These are phyloP conservation scores for Pseudois nayaur DNA, from an alignment of 2,113 vertebrate species.

Conservation along the genomic window DNA sequence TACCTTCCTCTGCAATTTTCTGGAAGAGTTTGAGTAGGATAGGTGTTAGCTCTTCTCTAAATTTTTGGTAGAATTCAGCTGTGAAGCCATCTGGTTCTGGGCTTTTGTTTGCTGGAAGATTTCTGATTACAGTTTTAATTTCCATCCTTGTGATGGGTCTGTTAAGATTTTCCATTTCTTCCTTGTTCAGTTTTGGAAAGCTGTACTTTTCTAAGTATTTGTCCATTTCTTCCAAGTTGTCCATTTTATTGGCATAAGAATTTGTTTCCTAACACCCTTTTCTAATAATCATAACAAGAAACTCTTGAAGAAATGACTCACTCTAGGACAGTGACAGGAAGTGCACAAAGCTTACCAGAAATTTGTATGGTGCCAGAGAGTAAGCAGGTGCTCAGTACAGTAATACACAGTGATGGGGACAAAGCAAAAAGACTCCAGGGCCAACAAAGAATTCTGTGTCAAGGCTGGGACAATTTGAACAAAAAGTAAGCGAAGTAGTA, in stretches of 20 bases:
- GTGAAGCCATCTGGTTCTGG: too few species aligned
- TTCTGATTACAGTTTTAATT: too few species aligned
- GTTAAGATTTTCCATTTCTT: too few species aligned
- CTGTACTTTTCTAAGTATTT: too few species aligned
- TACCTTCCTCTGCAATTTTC: too few species aligned
- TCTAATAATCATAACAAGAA: not conserved
- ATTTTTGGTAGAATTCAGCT: too few species aligned
- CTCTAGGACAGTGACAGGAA: not conserved
- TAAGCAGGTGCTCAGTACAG: not conserved
- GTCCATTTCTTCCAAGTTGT: too few species aligned
- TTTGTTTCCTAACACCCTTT: not conserved
- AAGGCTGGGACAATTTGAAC: not conserved
- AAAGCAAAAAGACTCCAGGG: not conserved
- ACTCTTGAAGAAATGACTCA: not conserved
- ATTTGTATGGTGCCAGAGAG: not conserved
- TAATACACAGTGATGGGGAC: not conserved
- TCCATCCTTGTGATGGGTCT: too few species aligned
- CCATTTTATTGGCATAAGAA: not conserved
- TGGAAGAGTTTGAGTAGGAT: too few species aligned
- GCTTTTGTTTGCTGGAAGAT: too few species aligned
- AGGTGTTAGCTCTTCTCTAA: too few species aligned
- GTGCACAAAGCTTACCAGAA: not conserved
- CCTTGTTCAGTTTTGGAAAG: too few species aligned
- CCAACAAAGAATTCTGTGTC: not conserved
- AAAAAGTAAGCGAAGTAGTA: not conserved